A percentile compares a stretch with the other conserved stretches of the same genome.
These are phyloP conservation scores for Quadroppia sp. DNA, from an alignment of 2,888 invertebrate species.

Conservation along the genomic window DNA sequence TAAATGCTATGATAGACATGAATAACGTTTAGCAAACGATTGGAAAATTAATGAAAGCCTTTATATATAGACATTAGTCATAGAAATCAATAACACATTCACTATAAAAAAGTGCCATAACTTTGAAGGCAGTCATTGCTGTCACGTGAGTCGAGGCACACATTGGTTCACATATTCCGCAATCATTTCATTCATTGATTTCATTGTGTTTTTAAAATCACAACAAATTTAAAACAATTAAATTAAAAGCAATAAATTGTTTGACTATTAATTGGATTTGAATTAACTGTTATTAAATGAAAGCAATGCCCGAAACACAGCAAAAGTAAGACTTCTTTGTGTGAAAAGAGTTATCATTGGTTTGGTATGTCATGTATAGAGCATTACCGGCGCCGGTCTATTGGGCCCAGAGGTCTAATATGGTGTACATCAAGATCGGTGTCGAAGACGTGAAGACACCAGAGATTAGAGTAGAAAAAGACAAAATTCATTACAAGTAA, in stretches of 20 bases:
- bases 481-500: slow-evolving; percentile 67
- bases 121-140: no score
- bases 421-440: slow-evolving; percentile 81
- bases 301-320: slow-evolving; percentile 21
- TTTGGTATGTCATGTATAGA: neutral
- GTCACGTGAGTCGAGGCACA: neutral
- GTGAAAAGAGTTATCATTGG: neutral
- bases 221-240: no score
- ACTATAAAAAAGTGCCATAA: no score
- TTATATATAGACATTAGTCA: no score
- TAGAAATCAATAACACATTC: no score
- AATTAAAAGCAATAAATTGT: neutral
- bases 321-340: neutral
- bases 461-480: slow-evolving; percentile 64
- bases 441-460: slow-evolving; percentile 84
- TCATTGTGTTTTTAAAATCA: no score
- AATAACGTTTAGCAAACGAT: no score
- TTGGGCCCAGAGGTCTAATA: slow-evolving; percentile 86
- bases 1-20: no score
- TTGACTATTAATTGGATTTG: neutral
- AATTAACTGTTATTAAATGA: neutral
- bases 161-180: no score
- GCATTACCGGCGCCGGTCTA: slow-evolving; percentile 58
- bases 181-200: no score
- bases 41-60: no score